A percentile compares a stretch with the other conserved stretches of the same genome.
These are phyloP conservation scores for Gisinianus flammeolus DNA, from an alignment of 2,888 invertebrate species.

Conservation along the genomic window DNA sequence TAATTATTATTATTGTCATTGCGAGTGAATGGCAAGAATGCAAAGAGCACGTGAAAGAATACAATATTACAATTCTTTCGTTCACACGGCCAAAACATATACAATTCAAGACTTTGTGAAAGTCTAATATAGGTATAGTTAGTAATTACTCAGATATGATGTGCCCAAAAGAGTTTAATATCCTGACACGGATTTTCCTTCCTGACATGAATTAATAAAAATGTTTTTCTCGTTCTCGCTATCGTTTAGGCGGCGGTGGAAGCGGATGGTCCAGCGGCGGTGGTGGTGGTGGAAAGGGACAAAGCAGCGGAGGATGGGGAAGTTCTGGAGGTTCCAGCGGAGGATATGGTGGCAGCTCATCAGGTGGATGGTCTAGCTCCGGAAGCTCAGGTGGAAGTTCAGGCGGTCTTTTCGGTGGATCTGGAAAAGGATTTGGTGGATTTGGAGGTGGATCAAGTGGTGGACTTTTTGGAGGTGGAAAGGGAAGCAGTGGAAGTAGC, in stretches of 20 bases:
- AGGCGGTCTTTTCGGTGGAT: conserved; percentile 17
- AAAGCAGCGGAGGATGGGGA: conserved; percentile 19
- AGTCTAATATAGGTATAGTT: too few relatives aligned
- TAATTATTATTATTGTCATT: too few relatives aligned
- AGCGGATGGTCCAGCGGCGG: conserved; percentile 21
- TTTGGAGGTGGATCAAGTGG: conserved; percentile 35
- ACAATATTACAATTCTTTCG: too few relatives aligned
- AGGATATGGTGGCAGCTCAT: conserved; percentile 10
- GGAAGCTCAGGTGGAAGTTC: neutral
- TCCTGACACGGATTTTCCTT: too few relatives aligned
- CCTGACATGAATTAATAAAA: too few relatives aligned
- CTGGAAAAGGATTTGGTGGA: conserved; percentile 33
- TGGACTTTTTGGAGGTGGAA: conserved; percentile 34
- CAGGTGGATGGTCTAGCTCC: conserved; percentile 12
- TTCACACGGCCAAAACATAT: too few relatives aligned
- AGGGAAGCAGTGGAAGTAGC: conserved; percentile 28
- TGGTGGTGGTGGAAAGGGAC: conserved; percentile 20
- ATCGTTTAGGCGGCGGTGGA: conserved; percentile 3
- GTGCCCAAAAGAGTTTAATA: too few relatives aligned
- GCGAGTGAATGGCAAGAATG: too few relatives aligned
- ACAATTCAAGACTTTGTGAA: too few relatives aligned
- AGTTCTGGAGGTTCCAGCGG: conserved; percentile 17
- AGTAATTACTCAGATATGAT: too few relatives aligned
- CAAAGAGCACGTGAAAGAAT: too few relatives aligned
- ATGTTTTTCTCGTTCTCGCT: too few relatives aligned